A percentile compares a stretch with the other conserved stretches of the same genome.
phyloP scores from a whole-genome alignment of 2,113 vertebrate species.

The Probosciger aterrimus region DNA sequence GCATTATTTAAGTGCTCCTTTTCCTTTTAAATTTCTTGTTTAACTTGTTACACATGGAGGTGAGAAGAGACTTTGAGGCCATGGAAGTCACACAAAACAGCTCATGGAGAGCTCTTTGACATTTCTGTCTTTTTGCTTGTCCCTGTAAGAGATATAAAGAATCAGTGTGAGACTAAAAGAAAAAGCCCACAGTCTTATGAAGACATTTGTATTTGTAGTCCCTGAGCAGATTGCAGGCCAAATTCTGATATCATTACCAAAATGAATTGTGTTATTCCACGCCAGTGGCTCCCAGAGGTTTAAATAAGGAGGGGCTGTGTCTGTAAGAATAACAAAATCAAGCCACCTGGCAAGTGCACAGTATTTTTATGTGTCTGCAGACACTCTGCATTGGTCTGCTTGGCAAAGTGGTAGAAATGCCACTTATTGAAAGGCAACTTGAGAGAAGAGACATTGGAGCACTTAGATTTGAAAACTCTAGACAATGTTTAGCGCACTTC shows the following conservation, averaged over 20 bases:
- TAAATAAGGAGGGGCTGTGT: not conserved
- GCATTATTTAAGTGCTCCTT: not conserved
- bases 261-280: not conserved
- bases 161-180: not conserved
- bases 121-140: not conserved
- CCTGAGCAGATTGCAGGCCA: not conserved
- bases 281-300: not conserved
- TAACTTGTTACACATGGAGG: not conserved
- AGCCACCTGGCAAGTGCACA: not conserved
- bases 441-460: not conserved
- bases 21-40: not conserved
- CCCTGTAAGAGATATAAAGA: not conserved
- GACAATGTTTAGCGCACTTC: not conserved
- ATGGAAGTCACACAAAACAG: not conserved
- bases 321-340: not conserved
- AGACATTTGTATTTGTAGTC: not conserved
- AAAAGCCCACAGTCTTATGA: not conserved
- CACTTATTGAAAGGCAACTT: not conserved
- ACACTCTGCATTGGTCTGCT: not conserved
- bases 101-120: not conserved
- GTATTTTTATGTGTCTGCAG: not conserved
- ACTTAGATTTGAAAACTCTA: not conserved
- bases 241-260: not conserved
- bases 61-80: not conserved
- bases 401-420: not conserved